phyloP scores from a whole-genome alignment of 2,797 vertebrate genomes.

The Xyrichtys novacula region DNA sequence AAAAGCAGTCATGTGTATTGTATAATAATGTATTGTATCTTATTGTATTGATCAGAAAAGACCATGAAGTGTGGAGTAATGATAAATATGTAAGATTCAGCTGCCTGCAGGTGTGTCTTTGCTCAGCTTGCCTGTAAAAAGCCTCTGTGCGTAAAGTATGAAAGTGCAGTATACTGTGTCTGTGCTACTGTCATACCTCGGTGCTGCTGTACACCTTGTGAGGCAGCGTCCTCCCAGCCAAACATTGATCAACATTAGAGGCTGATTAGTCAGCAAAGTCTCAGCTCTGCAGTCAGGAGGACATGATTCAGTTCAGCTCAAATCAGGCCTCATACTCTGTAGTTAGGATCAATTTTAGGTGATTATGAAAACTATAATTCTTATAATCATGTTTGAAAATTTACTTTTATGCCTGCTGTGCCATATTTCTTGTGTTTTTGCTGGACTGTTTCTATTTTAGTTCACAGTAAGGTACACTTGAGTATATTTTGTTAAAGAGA shows the following conservation, averaged over 20 bases:
- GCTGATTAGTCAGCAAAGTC: slow-evolving; percentile 90
- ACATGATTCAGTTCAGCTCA: neutral
- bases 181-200: slow-evolving; percentile 81
- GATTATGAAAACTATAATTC: neutral
- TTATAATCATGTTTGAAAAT: neutral
- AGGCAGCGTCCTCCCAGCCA: slow-evolving; percentile 87
- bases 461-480: too few relatives aligned
- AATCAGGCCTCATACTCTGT: neutral
- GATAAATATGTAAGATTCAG: neutral
- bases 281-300: slow-evolving; percentile 75
- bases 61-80: slow-evolving; percentile 1
- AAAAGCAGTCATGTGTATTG: neutral
- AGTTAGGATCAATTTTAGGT: neutral
- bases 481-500: too few relatives aligned
- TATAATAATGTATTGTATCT: neutral
- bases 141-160: slow-evolving; percentile 1
- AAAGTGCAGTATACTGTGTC: slow-evolving; percentile 52
- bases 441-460: too few relatives aligned
- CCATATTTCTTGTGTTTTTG: too few relatives aligned
- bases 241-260: slow-evolving; percentile 90
- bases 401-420: too few relatives aligned
- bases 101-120: neutral
- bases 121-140: neutral
- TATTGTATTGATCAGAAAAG: neutral
- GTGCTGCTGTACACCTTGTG: slow-evolving; percentile 88